phyloP scores from a whole-genome alignment of 2,113 vertebrate species.

The Prunella fulvescens region DNA sequence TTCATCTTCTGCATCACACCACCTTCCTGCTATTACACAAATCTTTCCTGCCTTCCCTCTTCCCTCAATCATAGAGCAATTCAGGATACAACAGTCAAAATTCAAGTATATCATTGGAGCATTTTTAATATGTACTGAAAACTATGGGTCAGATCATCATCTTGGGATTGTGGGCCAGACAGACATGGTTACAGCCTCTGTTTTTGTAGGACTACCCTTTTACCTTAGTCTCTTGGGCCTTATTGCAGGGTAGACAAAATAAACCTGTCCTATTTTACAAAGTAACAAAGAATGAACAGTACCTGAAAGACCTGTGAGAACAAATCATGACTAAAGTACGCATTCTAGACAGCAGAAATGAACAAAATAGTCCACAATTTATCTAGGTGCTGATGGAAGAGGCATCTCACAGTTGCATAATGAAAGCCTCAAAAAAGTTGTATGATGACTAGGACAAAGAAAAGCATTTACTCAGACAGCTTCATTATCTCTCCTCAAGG shows the following conservation, averaged over 20 bases:
- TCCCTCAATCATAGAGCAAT: not conserved
- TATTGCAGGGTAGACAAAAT: not conserved
- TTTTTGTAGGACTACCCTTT: not conserved
- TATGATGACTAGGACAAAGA: not conserved
- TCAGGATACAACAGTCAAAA: not conserved
- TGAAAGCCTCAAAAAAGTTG: not conserved
- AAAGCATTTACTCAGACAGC: not conserved
- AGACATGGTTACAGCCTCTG: not conserved
- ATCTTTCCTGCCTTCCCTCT: accelerated
- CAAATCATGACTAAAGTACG: not conserved
- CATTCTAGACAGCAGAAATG: not conserved
- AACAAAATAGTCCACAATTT: not conserved
- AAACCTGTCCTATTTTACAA: not conserved
- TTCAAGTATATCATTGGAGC: not conserved
- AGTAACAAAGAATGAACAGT: not conserved
- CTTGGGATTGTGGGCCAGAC: not conserved
- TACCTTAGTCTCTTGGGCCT: not conserved
- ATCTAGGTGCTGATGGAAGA: not conserved
- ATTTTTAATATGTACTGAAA: not conserved
- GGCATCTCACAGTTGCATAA: not conserved
- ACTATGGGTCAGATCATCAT: not conserved
- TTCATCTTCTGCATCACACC: accelerated
- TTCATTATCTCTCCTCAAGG: not conserved
- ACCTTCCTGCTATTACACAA: not conserved
- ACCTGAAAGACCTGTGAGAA: not conserved